Percentiles rank a stretch among this genome's conserved stretches.
phyloP scores from a whole-genome alignment of 2,113 vertebrate species.

The Perca flavescens region DNA sequence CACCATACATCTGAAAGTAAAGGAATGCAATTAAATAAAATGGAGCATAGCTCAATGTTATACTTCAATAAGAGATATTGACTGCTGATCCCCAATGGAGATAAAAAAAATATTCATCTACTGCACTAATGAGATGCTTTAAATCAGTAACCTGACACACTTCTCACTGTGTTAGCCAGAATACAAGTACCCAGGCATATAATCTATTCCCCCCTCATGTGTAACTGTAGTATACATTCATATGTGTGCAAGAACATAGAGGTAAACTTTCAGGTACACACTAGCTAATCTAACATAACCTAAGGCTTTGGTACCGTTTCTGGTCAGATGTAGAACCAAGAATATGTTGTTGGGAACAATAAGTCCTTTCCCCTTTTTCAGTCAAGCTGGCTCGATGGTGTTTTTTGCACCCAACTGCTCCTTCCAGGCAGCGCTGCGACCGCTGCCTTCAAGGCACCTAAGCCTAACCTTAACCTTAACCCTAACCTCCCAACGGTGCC shows the following conservation, averaged over 20 bases:
- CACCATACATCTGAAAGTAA: not conserved
- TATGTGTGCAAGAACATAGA: not conserved
- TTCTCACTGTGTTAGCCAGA: not conserved
- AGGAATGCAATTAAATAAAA: not conserved
- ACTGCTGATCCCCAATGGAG: not conserved
- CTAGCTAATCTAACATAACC: not conserved
- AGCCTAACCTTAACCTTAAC: too few relatives aligned
- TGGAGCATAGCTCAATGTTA: not conserved
- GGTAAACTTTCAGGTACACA: not conserved
- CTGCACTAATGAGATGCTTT: conserved; percentile 22
- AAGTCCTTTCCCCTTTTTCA: not conserved
- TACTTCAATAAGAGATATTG: not conserved
- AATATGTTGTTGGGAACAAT: not conserved
- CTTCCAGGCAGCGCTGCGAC: too few relatives aligned
- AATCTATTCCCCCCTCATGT: not conserved
- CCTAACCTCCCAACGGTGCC: too few relatives aligned
- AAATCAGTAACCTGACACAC: not conserved
- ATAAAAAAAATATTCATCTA: not conserved
- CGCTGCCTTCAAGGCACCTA: too few relatives aligned
- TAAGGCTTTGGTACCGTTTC: not conserved
- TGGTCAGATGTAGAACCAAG: not conserved
- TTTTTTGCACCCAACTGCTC: too few relatives aligned
- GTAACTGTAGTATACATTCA: not conserved
- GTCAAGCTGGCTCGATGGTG: too few relatives aligned
- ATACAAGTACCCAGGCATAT: not conserved